Percentiles rank a stretch among this genome's conserved stretches.
Evolutionary conservation across 2,888 invertebrate genomes (phyloP).

Genomic region (Lasioglossum oenotherae): DNA sequence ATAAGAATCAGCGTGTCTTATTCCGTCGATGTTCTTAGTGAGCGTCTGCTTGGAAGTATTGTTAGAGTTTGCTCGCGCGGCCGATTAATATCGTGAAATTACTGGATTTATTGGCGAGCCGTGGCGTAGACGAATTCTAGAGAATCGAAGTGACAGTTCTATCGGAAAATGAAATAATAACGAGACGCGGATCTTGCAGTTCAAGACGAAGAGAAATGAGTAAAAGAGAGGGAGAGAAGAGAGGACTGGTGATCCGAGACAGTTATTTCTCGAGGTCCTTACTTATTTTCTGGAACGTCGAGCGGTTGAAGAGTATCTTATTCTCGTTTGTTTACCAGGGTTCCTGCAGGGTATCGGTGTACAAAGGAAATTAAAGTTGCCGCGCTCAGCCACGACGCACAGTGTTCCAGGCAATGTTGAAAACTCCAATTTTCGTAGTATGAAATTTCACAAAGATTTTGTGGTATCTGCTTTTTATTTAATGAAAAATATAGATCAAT

Average conservation of each 20-base stretch:
- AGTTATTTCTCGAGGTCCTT: background rate
- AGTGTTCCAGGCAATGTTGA: background rate
- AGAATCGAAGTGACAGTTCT: conserved; percentile 11
- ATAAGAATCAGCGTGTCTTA: background rate
- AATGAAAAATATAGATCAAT: background rate
- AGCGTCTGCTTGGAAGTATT: conserved; percentile 59
- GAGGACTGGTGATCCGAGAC: background rate
- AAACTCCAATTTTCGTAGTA: background rate
- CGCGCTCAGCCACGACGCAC: background rate
- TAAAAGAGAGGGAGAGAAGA: conserved; percentile 33
- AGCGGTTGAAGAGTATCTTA: conserved; percentile 9
- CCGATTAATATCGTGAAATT: conserved; percentile 75
- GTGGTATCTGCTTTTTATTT: background rate
- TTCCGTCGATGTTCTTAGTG: background rate
- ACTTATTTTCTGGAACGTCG: conserved; percentile 21
- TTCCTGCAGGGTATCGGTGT: background rate
- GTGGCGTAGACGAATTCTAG: conserved; percentile 8
- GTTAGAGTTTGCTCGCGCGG: conserved; percentile 66
- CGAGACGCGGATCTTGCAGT: background rate
- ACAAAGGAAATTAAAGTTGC: background rate
- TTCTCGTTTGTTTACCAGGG: conserved; percentile 15
- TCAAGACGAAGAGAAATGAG: conserved; percentile 48
- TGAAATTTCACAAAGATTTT: background rate
- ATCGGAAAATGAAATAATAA: conserved; percentile 46
- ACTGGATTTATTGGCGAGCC: conserved; percentile 64